phyloP scores from a whole-genome alignment of 2,113 vertebrate genomes.

The Phyllostomus hastatus region DNA sequence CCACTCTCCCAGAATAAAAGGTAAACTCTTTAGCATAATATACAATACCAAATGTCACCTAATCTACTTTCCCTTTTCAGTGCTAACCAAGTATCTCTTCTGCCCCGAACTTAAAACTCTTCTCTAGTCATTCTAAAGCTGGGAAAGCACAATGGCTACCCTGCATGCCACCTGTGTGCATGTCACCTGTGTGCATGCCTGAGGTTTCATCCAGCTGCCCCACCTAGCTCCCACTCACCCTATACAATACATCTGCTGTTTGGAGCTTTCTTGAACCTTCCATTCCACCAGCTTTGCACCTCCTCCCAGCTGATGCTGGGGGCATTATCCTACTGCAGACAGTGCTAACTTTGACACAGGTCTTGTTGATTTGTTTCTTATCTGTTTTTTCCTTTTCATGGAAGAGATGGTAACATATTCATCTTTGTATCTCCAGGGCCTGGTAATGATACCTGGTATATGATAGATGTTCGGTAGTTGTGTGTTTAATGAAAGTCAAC shows the following conservation, averaged over 20 bases:
- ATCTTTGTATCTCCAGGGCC: neutral
- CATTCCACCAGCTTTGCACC: neutral
- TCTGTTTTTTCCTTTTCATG: neutral
- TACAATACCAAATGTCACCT: neutral
- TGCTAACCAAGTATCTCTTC: neutral
- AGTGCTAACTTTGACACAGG: neutral
- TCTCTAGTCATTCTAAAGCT: neutral
- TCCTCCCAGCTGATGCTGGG: fast-evolving
- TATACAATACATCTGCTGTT: fast-evolving
- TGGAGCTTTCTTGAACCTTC: neutral
- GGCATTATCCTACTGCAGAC: fast-evolving
- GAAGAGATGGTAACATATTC: neutral
- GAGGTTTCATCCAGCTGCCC: neutral
- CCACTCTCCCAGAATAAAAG: neutral
- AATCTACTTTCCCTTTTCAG: neutral
- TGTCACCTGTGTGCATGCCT: no score
- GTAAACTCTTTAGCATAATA: neutral
- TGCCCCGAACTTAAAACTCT: neutral
- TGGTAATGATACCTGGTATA: neutral
- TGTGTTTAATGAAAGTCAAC: neutral
- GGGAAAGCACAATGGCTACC: fast-evolving
- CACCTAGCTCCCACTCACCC: no score
- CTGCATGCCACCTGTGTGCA: fast-evolving
- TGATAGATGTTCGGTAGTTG: neutral
- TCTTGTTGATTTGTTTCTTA: neutral